These are phyloP conservation scores for Patiria miniata DNA, from an alignment of 35 echinoderm and acorn worm species.

Conservation along the genomic window DNA sequence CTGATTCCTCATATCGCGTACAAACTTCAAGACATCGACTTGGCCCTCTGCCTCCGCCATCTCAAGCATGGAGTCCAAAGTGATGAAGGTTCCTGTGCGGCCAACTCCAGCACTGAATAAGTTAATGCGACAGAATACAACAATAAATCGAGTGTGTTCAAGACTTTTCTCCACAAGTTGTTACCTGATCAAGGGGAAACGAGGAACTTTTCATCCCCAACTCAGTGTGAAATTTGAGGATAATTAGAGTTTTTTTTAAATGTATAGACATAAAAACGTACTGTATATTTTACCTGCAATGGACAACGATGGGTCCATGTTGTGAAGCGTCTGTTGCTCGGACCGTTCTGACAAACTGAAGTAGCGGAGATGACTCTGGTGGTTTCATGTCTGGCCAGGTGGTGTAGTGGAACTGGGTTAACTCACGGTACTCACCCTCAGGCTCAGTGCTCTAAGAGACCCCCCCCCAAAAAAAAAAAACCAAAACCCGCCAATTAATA, in stretches of 20 bases:
- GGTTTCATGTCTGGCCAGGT: conserved; percentile 69
- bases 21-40: conserved; percentile 62
- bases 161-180: background rate
- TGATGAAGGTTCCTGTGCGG: conserved; percentile 65
- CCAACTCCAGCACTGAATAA: conserved; percentile 73
- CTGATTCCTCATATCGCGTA: conserved; percentile 56
- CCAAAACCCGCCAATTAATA: background rate
- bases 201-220: background rate
- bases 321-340: background rate
- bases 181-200: background rate
- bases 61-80: conserved; percentile 64
- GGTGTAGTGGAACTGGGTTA: conserved; percentile 64
- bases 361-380: conserved; percentile 36
- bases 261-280: background rate
- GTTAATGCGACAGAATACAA: background rate
- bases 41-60: conserved; percentile 55
- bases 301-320: conserved; percentile 17
- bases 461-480: no score
- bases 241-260: background rate
- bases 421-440: conserved; percentile 19
- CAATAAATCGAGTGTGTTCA: background rate
- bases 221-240: background rate
- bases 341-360: conserved; percentile 38
- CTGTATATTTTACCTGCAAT: conserved; percentile 51
- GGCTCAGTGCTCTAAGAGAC: conserved; percentile 7